Conservation (phyloP, 2,888 invertebrate species). For the Rhodophaea formosa region DNA sequence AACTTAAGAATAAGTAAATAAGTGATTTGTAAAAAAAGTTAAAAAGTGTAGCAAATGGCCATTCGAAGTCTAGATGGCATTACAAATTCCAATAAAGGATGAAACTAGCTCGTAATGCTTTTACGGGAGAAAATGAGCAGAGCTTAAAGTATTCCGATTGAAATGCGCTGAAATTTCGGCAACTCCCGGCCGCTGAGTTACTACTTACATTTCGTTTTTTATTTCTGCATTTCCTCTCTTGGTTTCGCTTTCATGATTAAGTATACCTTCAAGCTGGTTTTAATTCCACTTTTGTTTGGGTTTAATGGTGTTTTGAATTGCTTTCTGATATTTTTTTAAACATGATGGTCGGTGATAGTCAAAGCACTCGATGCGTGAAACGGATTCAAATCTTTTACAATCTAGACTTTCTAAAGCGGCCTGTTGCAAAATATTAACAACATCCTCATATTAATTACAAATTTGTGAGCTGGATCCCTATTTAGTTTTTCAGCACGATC, state of each 20-base stretch:
- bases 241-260: neutral
- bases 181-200: constrained; percentile 10
- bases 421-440: no score
- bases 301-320: no score
- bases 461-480: no score
- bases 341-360: no score
- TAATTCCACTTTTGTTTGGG: neutral
- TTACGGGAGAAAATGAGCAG: constrained; percentile 20
- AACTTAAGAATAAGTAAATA: no score
- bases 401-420: no score
- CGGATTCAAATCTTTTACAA: no score
- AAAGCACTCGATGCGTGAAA: no score
- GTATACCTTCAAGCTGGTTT: neutral
- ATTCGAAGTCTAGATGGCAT: constrained; percentile 23
- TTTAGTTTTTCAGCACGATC: no score
- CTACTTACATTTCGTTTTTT: neutral
- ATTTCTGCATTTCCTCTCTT: neutral
- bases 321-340: no score
- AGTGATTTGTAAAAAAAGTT: neutral
- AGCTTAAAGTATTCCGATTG: constrained; percentile 15
- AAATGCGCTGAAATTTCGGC: constrained; percentile 12
- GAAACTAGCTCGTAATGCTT: constrained; percentile 23
- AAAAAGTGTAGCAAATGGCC: constrained; percentile 12
- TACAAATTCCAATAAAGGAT: constrained; percentile 20
- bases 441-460: no score